Percentiles rank a stretch among this genome's conserved stretches.
phyloP scores from a whole-genome alignment of 2,113 vertebrate genomes.

The Pterocles burchelli region DNA sequence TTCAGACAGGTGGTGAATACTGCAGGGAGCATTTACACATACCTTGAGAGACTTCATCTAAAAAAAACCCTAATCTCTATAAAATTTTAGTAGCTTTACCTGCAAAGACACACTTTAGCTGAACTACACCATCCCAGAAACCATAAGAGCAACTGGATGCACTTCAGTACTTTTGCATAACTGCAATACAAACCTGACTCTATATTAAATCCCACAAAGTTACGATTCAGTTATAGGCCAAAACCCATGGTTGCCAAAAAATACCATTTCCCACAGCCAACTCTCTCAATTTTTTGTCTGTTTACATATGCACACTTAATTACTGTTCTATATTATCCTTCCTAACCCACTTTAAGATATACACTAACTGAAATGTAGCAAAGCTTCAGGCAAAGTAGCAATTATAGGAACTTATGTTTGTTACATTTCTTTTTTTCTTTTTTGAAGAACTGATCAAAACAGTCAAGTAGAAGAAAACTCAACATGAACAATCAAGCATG shows the following conservation, averaged over 20 bases:
- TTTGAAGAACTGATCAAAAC: background rate
- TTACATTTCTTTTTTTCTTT: background rate
- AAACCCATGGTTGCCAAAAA: background rate
- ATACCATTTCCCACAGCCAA: rapidly evolving
- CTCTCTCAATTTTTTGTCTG: background rate
- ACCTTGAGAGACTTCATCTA: background rate
- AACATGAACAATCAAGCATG: background rate
- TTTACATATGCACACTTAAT: background rate
- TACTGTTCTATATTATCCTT: background rate
- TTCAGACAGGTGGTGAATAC: background rate
- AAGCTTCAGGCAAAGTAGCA: background rate
- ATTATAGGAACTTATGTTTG: background rate
- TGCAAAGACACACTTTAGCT: background rate
- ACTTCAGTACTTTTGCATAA: background rate
- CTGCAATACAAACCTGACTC: background rate
- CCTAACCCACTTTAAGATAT: background rate
- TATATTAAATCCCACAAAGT: background rate
- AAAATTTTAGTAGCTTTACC: background rate
- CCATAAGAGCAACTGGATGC: background rate
- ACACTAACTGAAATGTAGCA: background rate
- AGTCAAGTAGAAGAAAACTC: background rate
- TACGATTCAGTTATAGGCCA: background rate
- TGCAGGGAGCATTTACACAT: background rate
- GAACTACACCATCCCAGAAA: background rate
- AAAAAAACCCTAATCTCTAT: background rate